Conservation (phyloP, 2,113 vertebrate species). For the Danionella cerebrum region DNA sequence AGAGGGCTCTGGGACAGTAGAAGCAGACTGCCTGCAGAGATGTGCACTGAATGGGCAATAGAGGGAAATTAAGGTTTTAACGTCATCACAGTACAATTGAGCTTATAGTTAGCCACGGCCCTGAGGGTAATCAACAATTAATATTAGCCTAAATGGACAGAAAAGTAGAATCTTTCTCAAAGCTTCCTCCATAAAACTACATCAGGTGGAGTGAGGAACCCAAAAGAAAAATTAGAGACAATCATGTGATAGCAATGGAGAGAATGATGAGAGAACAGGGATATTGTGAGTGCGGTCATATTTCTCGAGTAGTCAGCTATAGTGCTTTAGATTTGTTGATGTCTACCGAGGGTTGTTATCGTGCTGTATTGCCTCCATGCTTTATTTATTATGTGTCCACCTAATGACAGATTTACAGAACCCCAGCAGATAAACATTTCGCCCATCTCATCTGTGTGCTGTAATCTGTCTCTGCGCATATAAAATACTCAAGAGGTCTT, state of each 20-base stretch:
- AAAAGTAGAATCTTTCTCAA: no score
- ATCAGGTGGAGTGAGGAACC: not conserved
- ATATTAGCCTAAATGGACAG: no score
- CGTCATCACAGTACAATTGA: no score
- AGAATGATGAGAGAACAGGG: not conserved
- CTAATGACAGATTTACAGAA: not conserved
- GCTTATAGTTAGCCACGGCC: no score
- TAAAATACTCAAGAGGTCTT: not conserved
- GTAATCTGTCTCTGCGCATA: not conserved
- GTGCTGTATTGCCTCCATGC: not conserved
- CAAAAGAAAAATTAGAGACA: not conserved
- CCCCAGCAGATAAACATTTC: not conserved
- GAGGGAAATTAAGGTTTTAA: no score
- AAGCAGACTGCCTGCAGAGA: no score
- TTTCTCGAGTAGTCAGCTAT: not conserved
- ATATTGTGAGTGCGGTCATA: not conserved
- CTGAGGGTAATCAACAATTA: no score
- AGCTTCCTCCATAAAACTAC: not conserved
- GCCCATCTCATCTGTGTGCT: not conserved
- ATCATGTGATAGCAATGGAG: not conserved
- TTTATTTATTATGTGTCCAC: not conserved
- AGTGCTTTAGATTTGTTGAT: not conserved
- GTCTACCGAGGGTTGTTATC: not conserved
- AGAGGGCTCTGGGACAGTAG: no score
- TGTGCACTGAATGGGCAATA: no score